These are phyloP conservation scores for Aricia artaxerxes DNA, from an alignment of 2,888 invertebrate species.

Conservation along the genomic window DNA sequence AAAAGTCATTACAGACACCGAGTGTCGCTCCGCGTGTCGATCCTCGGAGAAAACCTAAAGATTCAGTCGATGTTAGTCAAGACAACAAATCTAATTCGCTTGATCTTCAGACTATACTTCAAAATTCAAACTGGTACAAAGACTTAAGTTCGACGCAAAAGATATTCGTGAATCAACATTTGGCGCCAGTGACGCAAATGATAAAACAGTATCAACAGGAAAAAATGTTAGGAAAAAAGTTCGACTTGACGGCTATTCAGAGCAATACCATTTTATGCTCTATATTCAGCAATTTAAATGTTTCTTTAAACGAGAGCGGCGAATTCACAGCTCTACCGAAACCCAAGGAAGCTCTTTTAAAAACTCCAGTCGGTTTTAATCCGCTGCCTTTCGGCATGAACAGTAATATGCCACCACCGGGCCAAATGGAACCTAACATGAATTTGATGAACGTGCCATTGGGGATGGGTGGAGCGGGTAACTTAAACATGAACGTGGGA, in stretches of 20 bases:
- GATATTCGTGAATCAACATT: conserved; percentile 85
- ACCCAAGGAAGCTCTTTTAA: conserved; percentile 71
- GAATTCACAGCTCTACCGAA: conserved; percentile 75
- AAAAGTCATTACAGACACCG: conserved; percentile 62
- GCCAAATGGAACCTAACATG: conserved; percentile 63
- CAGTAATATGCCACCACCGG: conserved; percentile 56
- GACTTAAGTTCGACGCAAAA: conserved; percentile 86
- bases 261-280: conserved; percentile 77
- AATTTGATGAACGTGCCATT: conserved; percentile 71
- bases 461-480: conserved; percentile 58
- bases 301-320: conserved; percentile 80
- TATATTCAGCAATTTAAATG: conserved; percentile 83
- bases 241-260: conserved; percentile 76
- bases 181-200: conserved; percentile 82
- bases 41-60: conserved; percentile 73
- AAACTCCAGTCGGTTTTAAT: conserved; percentile 68
- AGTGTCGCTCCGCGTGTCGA: conserved; percentile 69
- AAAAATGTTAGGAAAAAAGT: conserved; percentile 73
- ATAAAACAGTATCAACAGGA: conserved; percentile 83
- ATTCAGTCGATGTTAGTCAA: conserved; percentile 51
- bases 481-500: conserved; percentile 59
- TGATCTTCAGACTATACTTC: conserved; percentile 83
- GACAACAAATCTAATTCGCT: conserved; percentile 64
- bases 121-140: conserved; percentile 86
- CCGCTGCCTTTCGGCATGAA: conserved; percentile 62